Base-by-base conservation (phyloP, 2,113 vertebrate genomes). In the Patagioenas fasciata region DNA sequence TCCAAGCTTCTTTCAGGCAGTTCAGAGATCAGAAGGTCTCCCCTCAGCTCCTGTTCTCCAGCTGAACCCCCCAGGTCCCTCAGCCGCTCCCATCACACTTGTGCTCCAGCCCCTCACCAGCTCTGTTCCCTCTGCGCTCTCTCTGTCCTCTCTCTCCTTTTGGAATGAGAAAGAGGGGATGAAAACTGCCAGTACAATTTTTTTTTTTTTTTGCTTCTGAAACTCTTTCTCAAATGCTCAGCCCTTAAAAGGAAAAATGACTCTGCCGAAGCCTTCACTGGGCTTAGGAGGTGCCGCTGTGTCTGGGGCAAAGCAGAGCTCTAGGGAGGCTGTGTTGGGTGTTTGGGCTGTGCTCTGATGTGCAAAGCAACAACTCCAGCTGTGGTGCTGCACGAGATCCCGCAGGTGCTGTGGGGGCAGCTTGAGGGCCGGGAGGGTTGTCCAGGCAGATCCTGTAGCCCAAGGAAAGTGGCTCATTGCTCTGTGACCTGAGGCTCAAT, bases 231-330 rank as follows among this genome's bases (percentile, higher is more conserved):
- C 67, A 61, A 65, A 56, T 54, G 40, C 50, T 95, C 32, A 89
- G 78, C 38, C 93, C 94, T 91, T 95, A 93, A 95, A 97, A 95
- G 95, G 93, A 70, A 83, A 56, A 94, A 85, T 2, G 2, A 25
- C 47, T 93, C 31, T 74, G 51, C 79, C 80, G 42, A 81, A 94
- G 64, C 42, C 57, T 77, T 83, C 34, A 4, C n/a, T 67, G 88
- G 80, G 67, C 79, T 94, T 73, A 70, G 51, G 67, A 83, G 81
- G 74, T 95, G 79, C 91, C 60, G 3, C 67, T 38, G 66, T 0
- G 10, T 94, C 93, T 91, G 74, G 70, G 47, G 54, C 58, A 93
- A 58, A 88, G 78, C 65, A 69, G 84, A 79, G 61, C 81, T 72
- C 40, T 53, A 11, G 34, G 57, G 74, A 40, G 50, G 31, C 81